A percentile compares a stretch with the other conserved stretches of the same genome.
Conservation (phyloP, 2,888 invertebrate genomes). For the Leucania comma region DNA sequence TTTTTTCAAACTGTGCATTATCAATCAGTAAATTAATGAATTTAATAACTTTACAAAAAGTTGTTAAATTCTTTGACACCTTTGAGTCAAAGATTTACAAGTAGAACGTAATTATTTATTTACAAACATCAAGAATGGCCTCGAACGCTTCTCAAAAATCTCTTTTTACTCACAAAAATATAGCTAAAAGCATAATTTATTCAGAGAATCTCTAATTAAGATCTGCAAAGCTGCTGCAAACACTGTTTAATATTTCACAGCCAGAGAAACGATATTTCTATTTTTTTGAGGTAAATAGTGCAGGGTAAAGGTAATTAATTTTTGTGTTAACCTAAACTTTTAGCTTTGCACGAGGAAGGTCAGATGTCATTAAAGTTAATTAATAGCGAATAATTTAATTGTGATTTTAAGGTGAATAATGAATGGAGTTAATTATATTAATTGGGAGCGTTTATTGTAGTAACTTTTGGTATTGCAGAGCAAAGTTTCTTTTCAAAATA, state of each 20-base stretch:
- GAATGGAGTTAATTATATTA: background rate
- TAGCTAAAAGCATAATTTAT: constrained; percentile 42
- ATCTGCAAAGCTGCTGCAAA: constrained; percentile 39
- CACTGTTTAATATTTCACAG: constrained; percentile 42
- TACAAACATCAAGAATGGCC: constrained; percentile 21
- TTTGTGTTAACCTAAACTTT: constrained; percentile 23
- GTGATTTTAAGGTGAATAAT: constrained; percentile 7
- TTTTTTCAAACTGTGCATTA: too few species aligned
- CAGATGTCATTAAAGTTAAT: constrained; percentile 12
- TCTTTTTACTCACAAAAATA: constrained; percentile 32
- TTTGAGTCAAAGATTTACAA: background rate
- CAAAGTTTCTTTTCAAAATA: background rate
- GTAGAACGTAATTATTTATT: constrained; percentile 31
- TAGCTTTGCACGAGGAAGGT: constrained; percentile 17
- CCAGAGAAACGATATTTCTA: constrained; percentile 27
- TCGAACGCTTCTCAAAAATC: constrained; percentile 24
- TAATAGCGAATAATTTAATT: background rate
- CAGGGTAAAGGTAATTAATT: constrained; percentile 17
- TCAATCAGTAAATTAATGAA: background rate
- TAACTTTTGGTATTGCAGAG: background rate
- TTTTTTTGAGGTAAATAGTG: constrained; percentile 21
- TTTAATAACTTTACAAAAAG: background rate
- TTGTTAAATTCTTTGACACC: constrained; percentile 12
- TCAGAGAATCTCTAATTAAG: constrained; percentile 50
- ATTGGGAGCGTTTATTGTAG: background rate